Evolutionary conservation across 2,797 vertebrate species (phyloP).

Genomic region (Macropus fuliginosus): DNA sequence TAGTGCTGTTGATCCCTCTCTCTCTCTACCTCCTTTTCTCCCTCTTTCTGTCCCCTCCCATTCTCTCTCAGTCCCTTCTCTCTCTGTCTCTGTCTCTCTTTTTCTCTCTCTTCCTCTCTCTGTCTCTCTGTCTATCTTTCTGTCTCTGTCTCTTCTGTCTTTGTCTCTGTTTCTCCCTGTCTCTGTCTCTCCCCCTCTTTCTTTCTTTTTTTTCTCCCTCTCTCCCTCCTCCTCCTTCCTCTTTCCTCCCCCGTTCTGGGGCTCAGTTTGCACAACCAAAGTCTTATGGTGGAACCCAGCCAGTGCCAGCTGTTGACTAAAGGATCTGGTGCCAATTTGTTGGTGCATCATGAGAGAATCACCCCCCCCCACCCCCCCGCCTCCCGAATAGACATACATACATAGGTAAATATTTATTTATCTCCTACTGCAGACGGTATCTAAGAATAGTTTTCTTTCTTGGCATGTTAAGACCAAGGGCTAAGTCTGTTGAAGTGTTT

Average conservation of each 20-base stretch:
- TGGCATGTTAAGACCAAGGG: conserved; percentile 78
- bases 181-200: not conserved
- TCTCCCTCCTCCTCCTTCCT: not conserved
- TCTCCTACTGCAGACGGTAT: conserved; percentile 80
- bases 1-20: not conserved
- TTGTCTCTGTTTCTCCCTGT: not conserved
- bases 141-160: not conserved
- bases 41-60: not conserved
- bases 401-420: conserved; percentile 79
- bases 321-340: conserved; percentile 78
- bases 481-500: conserved; percentile 80
- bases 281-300: conserved; percentile 79
- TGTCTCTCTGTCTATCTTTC: too few relatives aligned
- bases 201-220: not conserved
- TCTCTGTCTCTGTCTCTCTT: too few relatives aligned
- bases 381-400: conserved; percentile 78
- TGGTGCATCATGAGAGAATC: conserved; percentile 79
- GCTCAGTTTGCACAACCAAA: conserved; percentile 78
- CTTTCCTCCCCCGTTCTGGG: not conserved
- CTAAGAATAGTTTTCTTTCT: conserved; percentile 84
- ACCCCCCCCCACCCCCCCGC: not conserved
- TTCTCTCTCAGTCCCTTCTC: not conserved
- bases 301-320: conserved; percentile 80
- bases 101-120: not conserved
- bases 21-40: not conserved